phyloP scores from a whole-genome alignment of 1,140 invertebrate genomes.

The Zaprionus camerounensis region DNA sequence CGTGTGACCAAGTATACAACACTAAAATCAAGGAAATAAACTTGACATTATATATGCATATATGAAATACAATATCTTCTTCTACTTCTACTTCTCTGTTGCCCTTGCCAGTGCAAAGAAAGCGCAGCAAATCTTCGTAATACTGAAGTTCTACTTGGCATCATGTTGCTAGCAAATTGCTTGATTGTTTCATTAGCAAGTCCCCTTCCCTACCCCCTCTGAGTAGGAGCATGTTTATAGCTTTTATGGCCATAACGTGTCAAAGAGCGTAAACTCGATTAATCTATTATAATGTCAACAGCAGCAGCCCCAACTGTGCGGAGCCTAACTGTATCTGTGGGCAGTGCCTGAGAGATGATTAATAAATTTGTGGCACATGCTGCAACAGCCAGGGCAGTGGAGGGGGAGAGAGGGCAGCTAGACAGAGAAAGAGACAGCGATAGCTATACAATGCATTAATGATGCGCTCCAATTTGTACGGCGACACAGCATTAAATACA shows the following conservation, averaged over 20 bases:
- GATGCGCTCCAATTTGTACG: slow-evolving; percentile 70
- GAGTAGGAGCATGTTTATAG: slow-evolving; percentile 60
- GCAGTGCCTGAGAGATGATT: slow-evolving; percentile 48
- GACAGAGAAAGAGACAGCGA: slow-evolving; percentile 17
- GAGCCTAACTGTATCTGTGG: slow-evolving; percentile 28
- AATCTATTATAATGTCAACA: slow-evolving; percentile 79
- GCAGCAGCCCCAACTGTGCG: slow-evolving; percentile 20
- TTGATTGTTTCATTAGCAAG: slow-evolving; percentile 73
- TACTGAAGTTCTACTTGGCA: background rate
- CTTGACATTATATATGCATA: background rate
- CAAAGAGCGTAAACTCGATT: slow-evolving; percentile 81
- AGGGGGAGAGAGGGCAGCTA: background rate
- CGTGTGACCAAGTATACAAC: background rate
- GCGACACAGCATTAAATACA: slow-evolving; percentile 70
- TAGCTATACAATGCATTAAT: slow-evolving; percentile 52
- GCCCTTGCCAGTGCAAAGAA: background rate
- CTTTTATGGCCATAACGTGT: slow-evolving; percentile 80
- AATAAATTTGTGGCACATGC: slow-evolving; percentile 61
- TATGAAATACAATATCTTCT: background rate
- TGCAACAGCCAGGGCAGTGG: slow-evolving; percentile 41
- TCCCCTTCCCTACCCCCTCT: background rate
- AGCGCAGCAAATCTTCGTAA: background rate
- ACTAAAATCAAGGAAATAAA: background rate
- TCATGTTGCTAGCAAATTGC: slow-evolving; percentile 30
- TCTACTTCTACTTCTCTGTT: background rate